Evolutionary conservation across 2,797 vertebrate genomes (phyloP), one percentile per base, ranked within the genome.

Genomic region (Brachyalestes nurse): DNA sequence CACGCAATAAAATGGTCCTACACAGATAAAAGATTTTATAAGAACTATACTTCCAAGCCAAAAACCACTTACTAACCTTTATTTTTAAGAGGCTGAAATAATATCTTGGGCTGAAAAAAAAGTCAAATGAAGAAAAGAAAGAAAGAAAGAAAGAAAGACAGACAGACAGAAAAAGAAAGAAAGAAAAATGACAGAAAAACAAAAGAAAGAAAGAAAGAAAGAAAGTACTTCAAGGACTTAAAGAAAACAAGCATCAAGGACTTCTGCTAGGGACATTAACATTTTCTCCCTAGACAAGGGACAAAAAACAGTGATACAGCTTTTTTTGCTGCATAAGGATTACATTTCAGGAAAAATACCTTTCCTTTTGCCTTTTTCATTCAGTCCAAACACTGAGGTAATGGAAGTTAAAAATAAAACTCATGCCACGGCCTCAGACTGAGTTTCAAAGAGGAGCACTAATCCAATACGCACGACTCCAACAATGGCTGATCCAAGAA

Each of bases 381-480:
- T 47, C 47, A 77, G 45, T 77, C 72, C 74, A 84, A 76, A 73
- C 69, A 62, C 49, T 84, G 80, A 84, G 25, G 78, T 86, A 84
- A 86, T 84, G 82, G 77, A 80, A 84, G 85, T 28, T 72, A 34
- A 77, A 65, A 84, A 78, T 82, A 72, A 78, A 78, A 65, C 64
- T 47, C 45, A 72, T 81, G 79, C 57, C 61, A 75, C 75, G 57
- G 47, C 75, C 57, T 61, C 21, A 74, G 62, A 75, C 47, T 23
- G 72, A 40, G 71, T 74, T 79, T 77, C 40, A 64, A 79, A 79
- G 49, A 77, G 14, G 65, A 78, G 69, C 53, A 62, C 62, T n/a
- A 69, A 51, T 75, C 62, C 66, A 78, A 5, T 25, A 21, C n/a
- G 34, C 16, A 57, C 13, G 51, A 75, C 55, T 75, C 76, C 71